Evolutionary conservation across 2,888 invertebrate genomes (phyloP), one percentile per base, ranked within the genome.

Genomic region (Anoplius nigerrimus): DNA sequence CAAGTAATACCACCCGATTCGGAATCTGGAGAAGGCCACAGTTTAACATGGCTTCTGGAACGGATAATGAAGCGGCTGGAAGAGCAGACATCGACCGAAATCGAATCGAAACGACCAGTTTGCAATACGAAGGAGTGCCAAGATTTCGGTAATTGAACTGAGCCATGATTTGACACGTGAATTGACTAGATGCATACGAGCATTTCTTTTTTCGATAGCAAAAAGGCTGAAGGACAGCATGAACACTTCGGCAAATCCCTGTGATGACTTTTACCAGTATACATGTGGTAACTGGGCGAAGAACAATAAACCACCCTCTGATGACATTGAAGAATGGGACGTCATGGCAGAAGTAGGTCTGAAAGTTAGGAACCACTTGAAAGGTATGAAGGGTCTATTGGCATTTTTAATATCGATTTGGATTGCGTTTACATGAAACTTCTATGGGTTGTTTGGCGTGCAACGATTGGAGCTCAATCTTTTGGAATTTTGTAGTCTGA

Each of bases 211-310:
- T 13, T 5, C 16, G 15, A 13, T n/a, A 52, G 72, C 70, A 1
- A 15, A 21, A 8, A 46, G 56, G 18, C 24, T 62, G 46, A 21
- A 24, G 16, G 21, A 24, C 21, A 58, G 71, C n/a, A 78, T 82
- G 68, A 68, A 84, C 52, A 66, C 72, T 55, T 69, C 70, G 6
- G 66, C 67, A 2, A 63, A 84, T 69, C 84, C 83, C 4, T 84
- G 83, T 27, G 70, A 81, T 0, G 58, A 83, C 59, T 83, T 83
- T 58, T 81, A 80, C 59, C 76, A 83, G 8, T 83, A 76, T 20
- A 57, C 76, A 0, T 84, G 84, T 53, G 81, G 82, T 24, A 76
- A 74, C 6, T 84, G 76, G 75, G 64, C 2, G 5, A 6, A 27
- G 2, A 21, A 60, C 3, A 61, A 74, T 2, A 70, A 76, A 67